Conservation (phyloP, 64 coral and sea anemone species). For the Porites lutea region DNA sequence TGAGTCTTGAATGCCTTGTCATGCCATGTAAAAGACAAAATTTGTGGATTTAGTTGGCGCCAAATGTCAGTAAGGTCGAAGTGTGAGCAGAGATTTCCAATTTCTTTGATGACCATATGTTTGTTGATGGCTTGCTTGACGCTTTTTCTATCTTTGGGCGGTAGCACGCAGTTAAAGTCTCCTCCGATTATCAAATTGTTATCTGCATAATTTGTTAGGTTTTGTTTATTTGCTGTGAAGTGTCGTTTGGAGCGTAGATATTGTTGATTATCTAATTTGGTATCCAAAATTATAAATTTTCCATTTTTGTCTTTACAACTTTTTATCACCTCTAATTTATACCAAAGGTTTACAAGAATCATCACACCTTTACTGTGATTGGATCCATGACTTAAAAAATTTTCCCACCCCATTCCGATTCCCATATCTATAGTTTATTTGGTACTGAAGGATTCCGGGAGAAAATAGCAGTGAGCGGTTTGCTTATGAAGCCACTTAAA, state of each 20-base stretch:
- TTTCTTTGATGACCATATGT: slow-evolving; percentile 6
- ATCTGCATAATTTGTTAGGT: slow-evolving; percentile 5
- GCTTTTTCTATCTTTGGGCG: slow-evolving; percentile 38
- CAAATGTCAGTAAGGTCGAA: background rate
- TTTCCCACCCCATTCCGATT: slow-evolving; percentile 29
- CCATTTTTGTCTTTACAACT: slow-evolving; percentile 21
- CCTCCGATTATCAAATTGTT: slow-evolving; percentile 20
- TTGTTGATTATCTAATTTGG: background rate
- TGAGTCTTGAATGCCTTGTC: slow-evolving; percentile 13
- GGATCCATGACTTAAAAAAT: slow-evolving; percentile 38
- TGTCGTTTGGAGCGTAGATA: slow-evolving; percentile 35
- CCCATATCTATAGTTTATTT: slow-evolving; percentile 24
- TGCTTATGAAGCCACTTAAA: slow-evolving; percentile 41
- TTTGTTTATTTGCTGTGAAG: slow-evolving; percentile 12
- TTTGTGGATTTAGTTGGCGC: background rate
- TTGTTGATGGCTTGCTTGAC: slow-evolving; percentile 25
- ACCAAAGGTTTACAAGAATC: slow-evolving; percentile 24
- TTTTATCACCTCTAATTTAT: slow-evolving; percentile 3
- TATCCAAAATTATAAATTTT: slow-evolving; percentile 29
- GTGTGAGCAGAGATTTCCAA: background rate
- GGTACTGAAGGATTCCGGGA: slow-evolving; percentile 14
- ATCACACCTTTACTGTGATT: slow-evolving; percentile 49
- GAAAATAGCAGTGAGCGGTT: slow-evolving; percentile 2
- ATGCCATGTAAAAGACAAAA: background rate
- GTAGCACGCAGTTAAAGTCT: slow-evolving; percentile 30